Base-by-base conservation (phyloP, 2,113 vertebrate genomes). In the Eurypyga helias region DNA sequence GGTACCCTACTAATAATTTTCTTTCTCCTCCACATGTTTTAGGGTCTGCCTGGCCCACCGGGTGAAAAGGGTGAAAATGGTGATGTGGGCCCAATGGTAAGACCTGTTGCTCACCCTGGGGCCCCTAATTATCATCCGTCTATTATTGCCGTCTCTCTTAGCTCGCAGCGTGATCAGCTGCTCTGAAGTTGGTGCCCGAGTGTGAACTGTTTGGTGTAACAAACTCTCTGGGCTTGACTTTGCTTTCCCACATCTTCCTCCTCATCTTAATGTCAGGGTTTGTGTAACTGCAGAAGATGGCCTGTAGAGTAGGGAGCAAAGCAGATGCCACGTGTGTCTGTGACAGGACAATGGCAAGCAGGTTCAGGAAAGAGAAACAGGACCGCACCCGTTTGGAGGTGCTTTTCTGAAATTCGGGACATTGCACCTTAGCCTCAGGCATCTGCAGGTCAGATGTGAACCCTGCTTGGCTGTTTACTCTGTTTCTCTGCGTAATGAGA, bases 31-130 rank as follows among this genome's bases (percentile, higher is more conserved):
- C 36, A 6, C 79, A 29, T 75, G 90, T 81, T 80, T 78, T 94
- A 99, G 99, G 99, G 99, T 87, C 98, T 99, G 61, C 99, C 99
- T 62, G 99, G 99, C 75, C 99, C 99, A 55, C 99, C 99, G 65
- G 99, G 99, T 93, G 99, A 99, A 98, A 99, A 99, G 92, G 99
- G 99, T 92, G 99, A 99, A 98, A 99, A 99, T 26, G 99, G 99
- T 26, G 99, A 99, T 64, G 99, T 99, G 36, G 99, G 99, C 51
- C 99, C 99, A 38, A 99, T 99, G 99, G 99, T 99, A 97, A 98
- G 98, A 73, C 13, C 66, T 75, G 31, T 2, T 36, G 20, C 29
- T 67, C 36, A 54, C 34, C 65, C n/a, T 65, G 15, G n/a, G 52
- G 54, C 21, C 28, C 18, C 29, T 43, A 57, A 67, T 38, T 41